Evolutionary conservation across 2,113 vertebrate species (phyloP), one percentile per base, ranked within the genome.

Genomic region (Platanista minor): DNA sequence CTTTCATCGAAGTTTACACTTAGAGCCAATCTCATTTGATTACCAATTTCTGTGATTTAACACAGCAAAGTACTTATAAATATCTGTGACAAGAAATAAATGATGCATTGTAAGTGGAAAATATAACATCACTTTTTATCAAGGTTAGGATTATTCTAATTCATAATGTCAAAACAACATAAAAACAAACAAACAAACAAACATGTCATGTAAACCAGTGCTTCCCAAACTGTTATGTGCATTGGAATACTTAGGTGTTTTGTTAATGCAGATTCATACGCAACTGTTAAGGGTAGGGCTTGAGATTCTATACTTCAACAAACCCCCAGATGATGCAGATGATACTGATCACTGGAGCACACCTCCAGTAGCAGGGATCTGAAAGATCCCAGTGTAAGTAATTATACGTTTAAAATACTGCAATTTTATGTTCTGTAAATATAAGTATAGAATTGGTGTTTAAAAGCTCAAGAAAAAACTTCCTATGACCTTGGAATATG

Each of bases 161-260:
- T 54, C 41, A 31, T n/a, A 75, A 41, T 23, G 78, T 82, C 31
- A 78, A 86, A 85, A 49, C 43, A 84, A n/a, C 13, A 80, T 6
- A 2, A 10, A 74, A 31, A 61, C n/a, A n/a, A n/a, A n/a, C n/a
- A n/a, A n/a, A n/a, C n/a, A 29, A 15, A 0, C 2, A 0, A 3
- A 46, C 27, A 14, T n/a, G 20, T 29, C 49, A 23, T 67, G 21
- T 39, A 80, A 71, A 17, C 6, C 71, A 31, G 14, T 29, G 23
- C 21, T 71, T 88, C n/a, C 43, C 12, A n/a, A 61, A 71, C 27
- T 29, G 1, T 29, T 52, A 72, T 29, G 15, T 36, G 0, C 23
- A 33, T 49, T 87, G 31, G 23, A 69, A n/a, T 25, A 52, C 41
- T 67, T 46, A 25, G 7, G 8, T 5, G 13, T 46, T 69, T 71